Conservation (phyloP, 2,888 invertebrate species). For the Lottia gigantea region DNA sequence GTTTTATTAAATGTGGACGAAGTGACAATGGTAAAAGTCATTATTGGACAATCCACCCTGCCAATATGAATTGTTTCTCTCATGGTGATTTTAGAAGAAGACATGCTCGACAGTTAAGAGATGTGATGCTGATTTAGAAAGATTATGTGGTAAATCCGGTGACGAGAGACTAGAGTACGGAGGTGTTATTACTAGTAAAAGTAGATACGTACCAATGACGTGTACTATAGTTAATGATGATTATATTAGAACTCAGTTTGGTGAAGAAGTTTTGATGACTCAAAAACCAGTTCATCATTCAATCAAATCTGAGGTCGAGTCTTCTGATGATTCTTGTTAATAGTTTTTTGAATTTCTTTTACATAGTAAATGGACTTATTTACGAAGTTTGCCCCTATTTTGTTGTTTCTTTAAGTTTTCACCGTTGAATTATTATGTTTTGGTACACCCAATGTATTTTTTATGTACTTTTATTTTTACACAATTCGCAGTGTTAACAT, state of each 20-base stretch:
- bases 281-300: background rate
- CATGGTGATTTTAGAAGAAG: constrained; percentile 37
- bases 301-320: background rate
- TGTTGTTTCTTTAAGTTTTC: too few species aligned
- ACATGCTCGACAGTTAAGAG: constrained; percentile 20
- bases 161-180: background rate
- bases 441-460: too few species aligned
- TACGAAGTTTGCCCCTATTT: too few species aligned
- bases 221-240: background rate
- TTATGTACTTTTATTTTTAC: too few species aligned
- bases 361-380: too few species aligned
- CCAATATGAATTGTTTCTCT: constrained; percentile 33
- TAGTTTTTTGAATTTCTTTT: too few species aligned
- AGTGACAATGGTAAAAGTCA: constrained; percentile 34
- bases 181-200: background rate
- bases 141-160: background rate
- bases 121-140: constrained; percentile 6
- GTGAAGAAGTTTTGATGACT: background rate
- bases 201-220: background rate
- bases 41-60: constrained; percentile 38
- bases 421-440: too few species aligned
- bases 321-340: too few species aligned
- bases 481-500: too few species aligned
- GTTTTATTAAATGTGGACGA: constrained; percentile 34
- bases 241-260: background rate